Conservation (phyloP, 2,888 invertebrate genomes). For the Disparrhopalites patrizii region DNA sequence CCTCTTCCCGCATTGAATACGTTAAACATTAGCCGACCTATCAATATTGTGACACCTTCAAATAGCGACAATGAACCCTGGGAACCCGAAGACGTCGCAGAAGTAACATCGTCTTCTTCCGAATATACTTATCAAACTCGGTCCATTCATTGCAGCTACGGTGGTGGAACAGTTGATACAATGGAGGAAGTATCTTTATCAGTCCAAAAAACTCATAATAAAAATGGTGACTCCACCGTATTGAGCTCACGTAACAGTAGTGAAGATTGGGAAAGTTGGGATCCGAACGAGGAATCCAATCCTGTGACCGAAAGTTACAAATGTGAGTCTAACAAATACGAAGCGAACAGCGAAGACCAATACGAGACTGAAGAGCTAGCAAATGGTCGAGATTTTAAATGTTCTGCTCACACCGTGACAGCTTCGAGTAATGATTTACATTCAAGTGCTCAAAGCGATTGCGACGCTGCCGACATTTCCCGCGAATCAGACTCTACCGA, state of each 20-base stretch:
- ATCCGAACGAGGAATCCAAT: background rate
- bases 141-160: conserved; percentile 10
- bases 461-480: background rate
- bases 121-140: background rate
- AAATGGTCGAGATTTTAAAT: conserved; percentile 1
- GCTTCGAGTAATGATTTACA: background rate
- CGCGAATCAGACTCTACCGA: background rate
- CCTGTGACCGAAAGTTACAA: background rate
- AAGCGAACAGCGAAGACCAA: background rate
- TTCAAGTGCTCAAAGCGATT: background rate
- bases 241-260: background rate
- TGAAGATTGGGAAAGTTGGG: background rate
- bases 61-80: conserved; percentile 2
- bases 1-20: conserved; percentile 16
- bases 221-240: background rate
- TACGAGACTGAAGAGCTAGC: background rate
- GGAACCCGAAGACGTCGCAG: conserved; percentile 8
- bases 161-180: conserved; percentile 4
- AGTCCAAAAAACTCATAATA: no score
- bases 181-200: conserved; percentile 16
- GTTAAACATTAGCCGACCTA: conserved; percentile 4
- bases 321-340: background rate
- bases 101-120: conserved; percentile 1
- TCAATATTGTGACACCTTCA: conserved; percentile 1
- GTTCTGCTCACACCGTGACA: conserved; percentile 2